Percentiles rank a stretch among this genome's conserved stretches.
Evolutionary conservation across 2,113 vertebrate genomes (phyloP).

Genomic region (Antennarius striatus): DNA sequence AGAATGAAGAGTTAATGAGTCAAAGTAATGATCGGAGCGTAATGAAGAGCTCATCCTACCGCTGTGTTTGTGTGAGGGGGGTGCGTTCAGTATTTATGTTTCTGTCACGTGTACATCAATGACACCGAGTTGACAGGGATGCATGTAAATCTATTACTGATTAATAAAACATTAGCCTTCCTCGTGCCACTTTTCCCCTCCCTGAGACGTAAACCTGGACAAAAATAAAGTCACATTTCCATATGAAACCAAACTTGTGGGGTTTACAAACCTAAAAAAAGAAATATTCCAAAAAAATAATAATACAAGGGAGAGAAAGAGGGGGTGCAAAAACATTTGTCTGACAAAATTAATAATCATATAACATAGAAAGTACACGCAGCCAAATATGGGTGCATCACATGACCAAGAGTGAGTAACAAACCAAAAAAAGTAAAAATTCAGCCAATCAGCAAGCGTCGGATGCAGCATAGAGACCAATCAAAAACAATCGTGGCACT

Average conservation of each 20-base stretch:
- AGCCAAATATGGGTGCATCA: slow-evolving; percentile 80
- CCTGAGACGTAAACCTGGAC: slow-evolving; percentile 47
- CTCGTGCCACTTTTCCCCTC: slow-evolving; percentile 47
- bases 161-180: slow-evolving; percentile 54
- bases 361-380: slow-evolving; percentile 77
- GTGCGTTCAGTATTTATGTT: not conserved
- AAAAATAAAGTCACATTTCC: slow-evolving; percentile 60
- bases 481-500: slow-evolving; percentile 77
- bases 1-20: slow-evolving; percentile 27
- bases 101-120: slow-evolving; percentile 37
- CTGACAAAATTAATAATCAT: slow-evolving; percentile 72
- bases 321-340: slow-evolving; percentile 74
- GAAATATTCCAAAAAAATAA: slow-evolving; percentile 42
- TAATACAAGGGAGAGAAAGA: slow-evolving; percentile 67
- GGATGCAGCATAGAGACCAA: slow-evolving; percentile 81
- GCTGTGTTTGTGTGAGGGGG: not conserved
- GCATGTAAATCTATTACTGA: slow-evolving; percentile 70
- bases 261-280: slow-evolving; percentile 74
- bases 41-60: not conserved
- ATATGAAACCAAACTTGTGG: slow-evolving; percentile 77
- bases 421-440: slow-evolving; percentile 58
- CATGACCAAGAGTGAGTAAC: slow-evolving; percentile 78
- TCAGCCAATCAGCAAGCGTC: slow-evolving; percentile 82
- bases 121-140: slow-evolving; percentile 46
- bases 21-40: not conserved